phyloP scores from a whole-genome alignment of 1,140 invertebrate species.

The Yoshiicerus persimilis region DNA sequence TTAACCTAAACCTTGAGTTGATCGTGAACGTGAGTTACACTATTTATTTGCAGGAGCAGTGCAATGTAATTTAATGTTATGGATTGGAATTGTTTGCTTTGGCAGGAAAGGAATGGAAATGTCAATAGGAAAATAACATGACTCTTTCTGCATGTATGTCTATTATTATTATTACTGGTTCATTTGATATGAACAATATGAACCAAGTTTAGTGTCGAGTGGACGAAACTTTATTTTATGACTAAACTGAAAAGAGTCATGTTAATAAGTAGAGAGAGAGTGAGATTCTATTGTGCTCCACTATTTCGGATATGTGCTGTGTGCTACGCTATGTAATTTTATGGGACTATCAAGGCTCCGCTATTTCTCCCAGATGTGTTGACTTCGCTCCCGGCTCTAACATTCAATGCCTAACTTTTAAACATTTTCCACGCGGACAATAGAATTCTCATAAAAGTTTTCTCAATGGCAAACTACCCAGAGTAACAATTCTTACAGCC shows the following conservation, averaged over 20 bases:
- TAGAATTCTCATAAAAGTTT: constrained; percentile 3
- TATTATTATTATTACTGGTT: background rate
- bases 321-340: constrained; percentile 4
- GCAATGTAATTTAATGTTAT: background rate
- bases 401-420: background rate
- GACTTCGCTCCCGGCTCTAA: background rate
- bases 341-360: background rate
- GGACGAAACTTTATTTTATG: background rate
- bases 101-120: background rate
- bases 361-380: constrained; percentile 1
- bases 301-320: background rate
- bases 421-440: constrained; percentile 8
- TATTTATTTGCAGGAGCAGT: background rate
- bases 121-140: background rate
- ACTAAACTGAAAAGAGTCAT: background rate
- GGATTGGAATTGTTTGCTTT: background rate
- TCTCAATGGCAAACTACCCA: background rate
- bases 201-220: background rate
- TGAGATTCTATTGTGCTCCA: background rate
- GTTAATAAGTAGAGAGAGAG: background rate
- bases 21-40: background rate
- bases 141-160: background rate
- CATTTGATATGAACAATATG: background rate
- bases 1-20: constrained; percentile 18
- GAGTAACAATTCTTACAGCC: background rate